Base-by-base conservation (phyloP, 1,140 invertebrate species). In the Anoplophora glabripennis region DNA sequence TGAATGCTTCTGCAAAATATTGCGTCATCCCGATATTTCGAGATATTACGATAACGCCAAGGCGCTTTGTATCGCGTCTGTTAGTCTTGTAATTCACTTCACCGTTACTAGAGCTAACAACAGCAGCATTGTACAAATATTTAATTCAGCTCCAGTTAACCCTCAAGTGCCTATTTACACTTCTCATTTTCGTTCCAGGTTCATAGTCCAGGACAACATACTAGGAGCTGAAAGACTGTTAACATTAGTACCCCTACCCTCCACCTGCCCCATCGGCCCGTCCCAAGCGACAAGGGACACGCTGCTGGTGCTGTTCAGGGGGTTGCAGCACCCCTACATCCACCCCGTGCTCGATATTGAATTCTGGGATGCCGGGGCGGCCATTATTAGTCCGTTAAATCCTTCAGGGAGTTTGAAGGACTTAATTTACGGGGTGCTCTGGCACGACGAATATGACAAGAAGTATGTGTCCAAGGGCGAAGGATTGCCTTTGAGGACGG, bases 311-410 rank as follows among this genome's bases (percentile, higher is more conserved):
- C 78, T 95, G 40, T 92, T 95, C 66, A 81, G 90, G 46, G 86
- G 89, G 4, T 80, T 95, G 5, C 92, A 94, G 74, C 93, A 95
- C 78, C 93, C 93, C 0, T 94, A 95, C 72, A 90, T 96, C 53
- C 92, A 92, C 76, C 92, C 93, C 0, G 85, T 94, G 1, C 77
- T 94, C 44, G 91, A 94, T 70, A 77, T 95, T 54, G 91, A 92
- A 61, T 85, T 73, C 67, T 73, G 73, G 78, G 71, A 78, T 68
- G 60, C 59, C 61, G 84, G 84, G 76, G 83, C 87, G 7, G 81
- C 91, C 15, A 78, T 89, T 9, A 84, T 95, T 1, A 84, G 89
- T 61, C 93, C 92, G 0, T 88, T 93, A 58, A 93, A 92, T 72
- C 81, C 84, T 12, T 81, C 84, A 64, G 92, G 92, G 38, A 94